These are phyloP conservation scores for Drosophila borealis DNA, from an alignment of 2,888 invertebrate genomes.

Conservation along the genomic window DNA sequence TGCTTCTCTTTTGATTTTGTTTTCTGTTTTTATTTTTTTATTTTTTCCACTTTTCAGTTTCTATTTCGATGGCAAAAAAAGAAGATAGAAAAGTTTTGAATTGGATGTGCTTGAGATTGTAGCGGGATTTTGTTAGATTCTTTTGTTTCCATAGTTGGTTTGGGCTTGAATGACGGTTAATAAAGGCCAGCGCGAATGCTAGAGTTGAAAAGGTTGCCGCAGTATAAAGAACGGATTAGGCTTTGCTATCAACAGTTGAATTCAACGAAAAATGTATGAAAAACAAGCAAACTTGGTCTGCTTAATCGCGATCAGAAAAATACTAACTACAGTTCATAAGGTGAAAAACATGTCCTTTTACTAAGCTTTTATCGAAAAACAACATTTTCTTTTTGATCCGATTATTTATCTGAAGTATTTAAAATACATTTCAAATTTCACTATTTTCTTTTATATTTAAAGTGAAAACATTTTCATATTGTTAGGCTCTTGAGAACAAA, in stretches of 20 bases:
- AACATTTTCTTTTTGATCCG: no score
- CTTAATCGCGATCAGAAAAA: no score
- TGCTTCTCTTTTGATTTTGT: constrained; percentile 45
- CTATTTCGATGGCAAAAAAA: constrained; percentile 5
- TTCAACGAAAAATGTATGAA: not conserved
- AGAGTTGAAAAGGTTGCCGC: constrained; percentile 17
- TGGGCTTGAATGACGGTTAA: constrained; percentile 33
- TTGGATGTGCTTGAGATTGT: constrained; percentile 65
- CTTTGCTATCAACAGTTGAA: not conserved
- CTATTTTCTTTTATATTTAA: no score
- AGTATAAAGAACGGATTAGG: constrained; percentile 13
- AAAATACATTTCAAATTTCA: no score
- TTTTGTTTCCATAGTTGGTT: constrained; percentile 20
- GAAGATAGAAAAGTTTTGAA: constrained; percentile 54
- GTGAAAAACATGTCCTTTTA: no score
- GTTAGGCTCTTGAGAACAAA: no score
- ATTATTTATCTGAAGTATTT: no score
- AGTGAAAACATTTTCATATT: no score
- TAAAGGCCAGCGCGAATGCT: constrained; percentile 17
- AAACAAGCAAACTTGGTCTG: not conserved
- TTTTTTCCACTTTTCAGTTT: constrained; percentile 14
- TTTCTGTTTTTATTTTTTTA: constrained; percentile 31
- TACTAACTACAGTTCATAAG: no score
- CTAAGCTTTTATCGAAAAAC: no score
- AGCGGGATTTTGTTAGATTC: constrained; percentile 32